A percentile compares a stretch with the other conserved stretches of the same genome.
Conservation (phyloP, 2,797 vertebrate species). For the Ciconia nigra region DNA sequence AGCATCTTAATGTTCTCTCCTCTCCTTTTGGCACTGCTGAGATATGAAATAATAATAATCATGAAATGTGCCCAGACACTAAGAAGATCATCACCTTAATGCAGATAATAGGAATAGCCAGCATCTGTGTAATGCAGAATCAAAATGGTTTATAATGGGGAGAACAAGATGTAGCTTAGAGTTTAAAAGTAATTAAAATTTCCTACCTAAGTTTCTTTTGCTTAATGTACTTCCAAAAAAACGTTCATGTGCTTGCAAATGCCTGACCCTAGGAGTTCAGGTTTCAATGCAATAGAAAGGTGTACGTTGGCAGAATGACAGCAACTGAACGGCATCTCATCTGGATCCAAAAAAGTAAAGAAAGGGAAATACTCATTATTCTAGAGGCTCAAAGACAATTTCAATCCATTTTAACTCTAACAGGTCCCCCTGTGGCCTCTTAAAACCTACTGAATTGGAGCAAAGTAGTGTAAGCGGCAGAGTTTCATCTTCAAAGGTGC, state of each 20-base stretch:
- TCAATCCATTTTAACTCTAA: slow-evolving; percentile 72
- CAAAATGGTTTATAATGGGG: slow-evolving; percentile 35
- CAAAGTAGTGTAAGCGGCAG: slow-evolving; percentile 47
- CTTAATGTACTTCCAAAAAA: slow-evolving; percentile 59
- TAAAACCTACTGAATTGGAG: slow-evolving; percentile 74
- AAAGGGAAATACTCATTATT: slow-evolving; percentile 74
- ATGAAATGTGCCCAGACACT: background rate
- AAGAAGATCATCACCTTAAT: slow-evolving; percentile 49
- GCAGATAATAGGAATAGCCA: slow-evolving; percentile 37
- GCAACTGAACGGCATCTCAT: slow-evolving; percentile 46
- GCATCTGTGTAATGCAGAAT: background rate
- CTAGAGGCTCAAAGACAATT: slow-evolving; percentile 70
- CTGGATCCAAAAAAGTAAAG: slow-evolving; percentile 73
- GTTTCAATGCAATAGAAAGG: slow-evolving; percentile 35
- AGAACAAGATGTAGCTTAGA: slow-evolving; percentile 31
- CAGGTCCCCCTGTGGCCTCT: slow-evolving; percentile 67
- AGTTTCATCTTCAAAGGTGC: slow-evolving; percentile 73
- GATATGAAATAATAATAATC: slow-evolving; percentile 41
- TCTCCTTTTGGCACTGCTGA: slow-evolving; percentile 26
- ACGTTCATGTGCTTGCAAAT: slow-evolving; percentile 9
- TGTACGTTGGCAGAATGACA: slow-evolving; percentile 46
- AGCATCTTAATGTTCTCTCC: slow-evolving; percentile 13
- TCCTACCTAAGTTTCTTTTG: slow-evolving; percentile 47
- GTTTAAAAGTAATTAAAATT: slow-evolving; percentile 67
- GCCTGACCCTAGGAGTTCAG: slow-evolving; percentile 48